A percentile compares a stretch with the other conserved stretches of the same genome.
These are phyloP conservation scores for Echeneis naucrates DNA, from an alignment of 2,797 vertebrate genomes.

Conservation along the genomic window DNA sequence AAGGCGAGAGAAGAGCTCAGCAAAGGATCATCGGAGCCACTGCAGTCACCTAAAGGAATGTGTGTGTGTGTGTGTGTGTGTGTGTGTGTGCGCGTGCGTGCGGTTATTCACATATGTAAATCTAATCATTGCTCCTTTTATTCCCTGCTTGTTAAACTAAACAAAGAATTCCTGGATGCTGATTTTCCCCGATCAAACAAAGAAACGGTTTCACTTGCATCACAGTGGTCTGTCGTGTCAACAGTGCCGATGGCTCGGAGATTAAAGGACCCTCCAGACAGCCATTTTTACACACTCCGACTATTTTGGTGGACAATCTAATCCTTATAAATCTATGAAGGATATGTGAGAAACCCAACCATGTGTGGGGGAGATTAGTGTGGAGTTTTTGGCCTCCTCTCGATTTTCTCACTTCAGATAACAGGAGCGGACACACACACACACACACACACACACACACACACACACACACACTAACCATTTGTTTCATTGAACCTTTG, in stretches of 20 bases:
- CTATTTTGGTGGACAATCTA: conserved; percentile 74
- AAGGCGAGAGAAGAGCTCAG: conserved; percentile 20
- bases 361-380: conserved; percentile 78
- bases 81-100: no score
- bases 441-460: conserved; percentile 7
- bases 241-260: conserved; percentile 65
- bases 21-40: conserved; percentile 16
- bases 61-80: not conserved
- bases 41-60: conserved; percentile 20
- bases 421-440: conserved; percentile 46
- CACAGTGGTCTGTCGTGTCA: conserved; percentile 52
- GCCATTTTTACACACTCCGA: conserved; percentile 67
- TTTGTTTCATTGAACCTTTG: conserved; percentile 64
- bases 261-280: conserved; percentile 74
- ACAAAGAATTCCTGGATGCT: conserved; percentile 12
- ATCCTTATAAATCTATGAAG: conserved; percentile 81
- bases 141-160: conserved; percentile 18
- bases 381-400: conserved; percentile 64
- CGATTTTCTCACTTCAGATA: conserved; percentile 69
- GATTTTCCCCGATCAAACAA: conserved; percentile 40
- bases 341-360: conserved; percentile 76
- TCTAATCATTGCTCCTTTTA: not conserved
- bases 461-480: conserved; percentile 43
- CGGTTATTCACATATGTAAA: conserved; percentile 17
- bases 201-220: conserved; percentile 44